Evolutionary conservation across 2,113 vertebrate species (phyloP).

Genomic region (Paradoxurus hermaphroditus): DNA sequence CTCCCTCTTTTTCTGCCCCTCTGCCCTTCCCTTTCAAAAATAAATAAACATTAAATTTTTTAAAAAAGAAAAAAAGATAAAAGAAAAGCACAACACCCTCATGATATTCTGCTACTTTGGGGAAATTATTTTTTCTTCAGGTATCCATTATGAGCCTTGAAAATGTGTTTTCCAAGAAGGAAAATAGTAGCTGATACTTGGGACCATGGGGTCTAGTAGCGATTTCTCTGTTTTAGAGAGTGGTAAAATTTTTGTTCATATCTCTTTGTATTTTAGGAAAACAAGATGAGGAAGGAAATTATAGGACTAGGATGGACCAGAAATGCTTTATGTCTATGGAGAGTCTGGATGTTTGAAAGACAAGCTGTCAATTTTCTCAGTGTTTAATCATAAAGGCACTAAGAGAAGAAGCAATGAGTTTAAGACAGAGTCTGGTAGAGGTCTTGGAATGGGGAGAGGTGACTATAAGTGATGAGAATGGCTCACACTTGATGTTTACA

Average conservation of each 20-base stretch:
- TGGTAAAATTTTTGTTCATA: background rate
- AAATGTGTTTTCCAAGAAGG: background rate
- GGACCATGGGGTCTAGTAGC: background rate
- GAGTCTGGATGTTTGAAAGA: background rate
- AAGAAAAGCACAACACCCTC: background rate
- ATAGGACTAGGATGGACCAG: background rate
- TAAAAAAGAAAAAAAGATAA: background rate
- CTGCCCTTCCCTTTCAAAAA: no score
- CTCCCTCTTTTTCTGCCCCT: no score
- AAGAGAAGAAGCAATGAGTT: background rate
- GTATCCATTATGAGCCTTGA: background rate
- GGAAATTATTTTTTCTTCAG: background rate
- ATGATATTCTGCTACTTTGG: background rate
- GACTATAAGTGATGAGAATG: background rate
- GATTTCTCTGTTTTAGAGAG: background rate
- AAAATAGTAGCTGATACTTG: background rate
- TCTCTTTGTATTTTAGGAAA: background rate
- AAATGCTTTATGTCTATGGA: background rate
- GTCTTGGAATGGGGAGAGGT: background rate
- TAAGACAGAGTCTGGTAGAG: background rate
- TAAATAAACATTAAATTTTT: no score
- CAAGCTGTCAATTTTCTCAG: background rate
- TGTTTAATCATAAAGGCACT: background rate
- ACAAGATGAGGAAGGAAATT: background rate
- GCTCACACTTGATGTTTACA: background rate